A percentile compares a stretch with the other conserved stretches of the same genome.
phyloP scores from a whole-genome alignment of 1,140 invertebrate genomes.

The Kradibia gibbosae region DNA sequence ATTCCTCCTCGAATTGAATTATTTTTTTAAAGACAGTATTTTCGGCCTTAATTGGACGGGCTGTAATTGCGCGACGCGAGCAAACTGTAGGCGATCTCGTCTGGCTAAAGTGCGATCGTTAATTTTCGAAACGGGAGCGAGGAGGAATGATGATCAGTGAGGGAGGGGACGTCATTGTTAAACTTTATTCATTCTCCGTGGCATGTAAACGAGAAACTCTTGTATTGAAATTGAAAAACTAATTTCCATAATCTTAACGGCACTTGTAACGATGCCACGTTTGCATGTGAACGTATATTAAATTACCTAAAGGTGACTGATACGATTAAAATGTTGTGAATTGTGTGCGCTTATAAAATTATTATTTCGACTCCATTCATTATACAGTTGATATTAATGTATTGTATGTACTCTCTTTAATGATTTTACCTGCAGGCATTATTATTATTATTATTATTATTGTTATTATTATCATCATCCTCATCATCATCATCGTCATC shows the following conservation, averaged over 20 bases:
- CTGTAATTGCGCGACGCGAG: constrained; percentile 3
- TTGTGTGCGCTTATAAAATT: constrained; percentile 18
- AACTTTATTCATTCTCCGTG: constrained; percentile 22
- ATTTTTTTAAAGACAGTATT: constrained; percentile 39
- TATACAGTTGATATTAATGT: constrained; percentile 25
- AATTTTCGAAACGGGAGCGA: constrained; percentile 28
- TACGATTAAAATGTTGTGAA: constrained; percentile 35
- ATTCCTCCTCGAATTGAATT: not conserved
- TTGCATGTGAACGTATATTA: not conserved
- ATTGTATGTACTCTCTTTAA: not conserved
- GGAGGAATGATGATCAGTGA: not conserved
- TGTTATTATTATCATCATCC: too few relatives aligned
- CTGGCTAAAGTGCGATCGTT: constrained; percentile 39
- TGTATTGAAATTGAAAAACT: constrained; percentile 36
- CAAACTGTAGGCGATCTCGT: not conserved
- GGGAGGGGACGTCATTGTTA: constrained; percentile 16
- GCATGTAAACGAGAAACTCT: constrained; percentile 10
- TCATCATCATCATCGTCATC: too few relatives aligned
- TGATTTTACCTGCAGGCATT: not conserved
- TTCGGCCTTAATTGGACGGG: constrained; percentile 36
- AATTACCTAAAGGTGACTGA: constrained; percentile 27
- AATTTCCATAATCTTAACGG: constrained; percentile 45
- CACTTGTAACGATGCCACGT: constrained; percentile 10
- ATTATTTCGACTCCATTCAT: constrained; percentile 31
- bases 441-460: constrained; percentile 22